Percentiles rank a stretch among this genome's conserved stretches.
Conservation (phyloP, 2,888 invertebrate genomes). For the Tachina lurida region DNA sequence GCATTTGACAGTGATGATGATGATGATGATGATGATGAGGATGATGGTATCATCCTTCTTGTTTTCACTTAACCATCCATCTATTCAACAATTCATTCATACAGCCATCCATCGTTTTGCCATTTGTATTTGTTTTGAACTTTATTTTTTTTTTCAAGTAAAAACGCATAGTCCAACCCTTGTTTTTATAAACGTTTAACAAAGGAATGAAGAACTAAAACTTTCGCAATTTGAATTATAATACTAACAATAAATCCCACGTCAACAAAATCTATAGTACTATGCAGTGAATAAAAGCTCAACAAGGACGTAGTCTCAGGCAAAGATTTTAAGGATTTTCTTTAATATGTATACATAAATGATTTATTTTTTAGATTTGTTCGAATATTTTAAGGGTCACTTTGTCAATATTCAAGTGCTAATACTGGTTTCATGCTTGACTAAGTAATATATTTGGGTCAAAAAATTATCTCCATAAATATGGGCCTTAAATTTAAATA, state of each 20-base stretch:
- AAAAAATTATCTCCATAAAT: not conserved
- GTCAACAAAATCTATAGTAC: conserved; percentile 57
- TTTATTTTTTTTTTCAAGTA: conserved; percentile 7
- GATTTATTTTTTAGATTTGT: too few species aligned
- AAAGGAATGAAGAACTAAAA: conserved; percentile 50
- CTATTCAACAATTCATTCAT: conserved; percentile 55
- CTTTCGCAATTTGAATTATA: conserved; percentile 70
- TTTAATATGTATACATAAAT: not conserved
- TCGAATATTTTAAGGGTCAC: too few species aligned
- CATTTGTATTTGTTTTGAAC: conserved; percentile 56
- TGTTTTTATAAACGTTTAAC: conserved; percentile 43
- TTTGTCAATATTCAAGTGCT: too few species aligned
- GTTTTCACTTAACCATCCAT: conserved; percentile 49
- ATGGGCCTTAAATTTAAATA: too few species aligned
- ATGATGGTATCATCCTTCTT: conserved; percentile 45
- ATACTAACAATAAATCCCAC: conserved; percentile 71
- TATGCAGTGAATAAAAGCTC: conserved; percentile 2
- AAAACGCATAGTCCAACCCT: conserved; percentile 61
- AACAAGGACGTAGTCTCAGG: conserved; percentile 35
- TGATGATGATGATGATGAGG: conserved; percentile 34
- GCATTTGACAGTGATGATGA: conserved; percentile 49
- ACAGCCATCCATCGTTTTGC: conserved; percentile 39
- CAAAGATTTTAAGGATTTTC: not conserved
- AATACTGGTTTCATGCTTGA: not conserved
- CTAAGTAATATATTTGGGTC: not conserved